Percentiles rank a stretch among this genome's conserved stretches.
Conservation (phyloP, 2,113 vertebrate species). For the Salvelinus fontinalis region DNA sequence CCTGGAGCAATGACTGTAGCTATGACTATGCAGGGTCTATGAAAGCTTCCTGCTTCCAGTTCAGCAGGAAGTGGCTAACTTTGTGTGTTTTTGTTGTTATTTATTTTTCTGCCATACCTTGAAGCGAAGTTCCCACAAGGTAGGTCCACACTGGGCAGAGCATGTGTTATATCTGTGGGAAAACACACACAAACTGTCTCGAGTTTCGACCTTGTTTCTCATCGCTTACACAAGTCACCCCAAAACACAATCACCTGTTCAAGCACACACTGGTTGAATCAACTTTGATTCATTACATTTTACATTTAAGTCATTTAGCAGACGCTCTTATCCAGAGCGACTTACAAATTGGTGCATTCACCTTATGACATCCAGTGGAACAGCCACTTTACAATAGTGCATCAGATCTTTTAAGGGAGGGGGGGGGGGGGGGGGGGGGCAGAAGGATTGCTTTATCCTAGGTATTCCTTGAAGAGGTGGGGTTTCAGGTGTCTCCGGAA, state of each 20-base stretch:
- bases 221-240: neutral
- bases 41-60: slow-evolving; percentile 40
- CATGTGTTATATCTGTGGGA: slow-evolving; percentile 59
- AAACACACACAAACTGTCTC: slow-evolving; percentile 43
- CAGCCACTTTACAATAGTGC: no score
- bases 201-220: slow-evolving; percentile 16
- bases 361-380: no score
- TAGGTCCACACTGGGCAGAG: slow-evolving; percentile 58
- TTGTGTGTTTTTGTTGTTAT: slow-evolving; percentile 53
- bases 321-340: no score
- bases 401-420: no score
- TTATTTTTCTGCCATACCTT: slow-evolving; percentile 67
- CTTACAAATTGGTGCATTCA: no score
- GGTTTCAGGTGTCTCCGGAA: no score
- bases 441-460: no score
- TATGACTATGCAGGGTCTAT: slow-evolving; percentile 25
- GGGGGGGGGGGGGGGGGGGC: no score
- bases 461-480: no score
- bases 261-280: neutral
- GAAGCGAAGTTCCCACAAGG: slow-evolving; percentile 76
- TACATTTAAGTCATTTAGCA: no score
- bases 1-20: no score
- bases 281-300: neutral
- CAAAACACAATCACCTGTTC: neutral
- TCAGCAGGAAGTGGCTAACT: slow-evolving; percentile 57